These are phyloP conservation scores for Conomelus anceps DNA, from an alignment of 2,888 invertebrate species.

Conservation along the genomic window DNA sequence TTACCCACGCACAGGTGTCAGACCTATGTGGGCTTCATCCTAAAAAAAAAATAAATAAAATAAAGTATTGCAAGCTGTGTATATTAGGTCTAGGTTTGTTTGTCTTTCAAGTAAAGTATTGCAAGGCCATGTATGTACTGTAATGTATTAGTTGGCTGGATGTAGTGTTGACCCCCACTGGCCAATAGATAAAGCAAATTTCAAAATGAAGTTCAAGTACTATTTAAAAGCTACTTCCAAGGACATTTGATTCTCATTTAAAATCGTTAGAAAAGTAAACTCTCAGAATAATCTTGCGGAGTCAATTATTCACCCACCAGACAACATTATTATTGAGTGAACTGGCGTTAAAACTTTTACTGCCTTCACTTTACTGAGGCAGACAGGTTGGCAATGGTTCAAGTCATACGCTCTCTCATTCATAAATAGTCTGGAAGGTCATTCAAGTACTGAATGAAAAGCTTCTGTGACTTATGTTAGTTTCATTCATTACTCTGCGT, in stretches of 20 bases:
- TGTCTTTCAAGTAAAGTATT: no score
- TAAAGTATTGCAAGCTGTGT: no score
- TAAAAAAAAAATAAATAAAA: no score
- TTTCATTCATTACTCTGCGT: not conserved
- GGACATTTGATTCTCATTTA: not conserved
- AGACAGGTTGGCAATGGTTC: not conserved
- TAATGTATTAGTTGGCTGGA: no score
- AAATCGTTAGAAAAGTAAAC: not conserved
- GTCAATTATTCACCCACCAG: not conserved
- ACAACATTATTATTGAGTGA: not conserved
- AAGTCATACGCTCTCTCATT: not conserved
- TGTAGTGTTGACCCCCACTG: no score
- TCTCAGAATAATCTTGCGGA: not conserved
- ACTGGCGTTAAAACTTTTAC: not conserved
- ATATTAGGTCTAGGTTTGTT: no score
- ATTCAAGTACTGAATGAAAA: not conserved
- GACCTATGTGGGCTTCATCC: no score
- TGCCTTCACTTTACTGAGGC: not conserved
- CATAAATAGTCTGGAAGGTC: not conserved
- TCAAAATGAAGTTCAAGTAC: not conserved
- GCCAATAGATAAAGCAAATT: no score
- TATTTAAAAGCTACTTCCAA: not conserved
- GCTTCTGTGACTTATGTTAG: not conserved
- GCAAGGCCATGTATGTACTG: no score
- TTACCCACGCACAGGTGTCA: no score